Conservation (phyloP, 2,797 vertebrate species). For the Phoxinus dragarum region DNA sequence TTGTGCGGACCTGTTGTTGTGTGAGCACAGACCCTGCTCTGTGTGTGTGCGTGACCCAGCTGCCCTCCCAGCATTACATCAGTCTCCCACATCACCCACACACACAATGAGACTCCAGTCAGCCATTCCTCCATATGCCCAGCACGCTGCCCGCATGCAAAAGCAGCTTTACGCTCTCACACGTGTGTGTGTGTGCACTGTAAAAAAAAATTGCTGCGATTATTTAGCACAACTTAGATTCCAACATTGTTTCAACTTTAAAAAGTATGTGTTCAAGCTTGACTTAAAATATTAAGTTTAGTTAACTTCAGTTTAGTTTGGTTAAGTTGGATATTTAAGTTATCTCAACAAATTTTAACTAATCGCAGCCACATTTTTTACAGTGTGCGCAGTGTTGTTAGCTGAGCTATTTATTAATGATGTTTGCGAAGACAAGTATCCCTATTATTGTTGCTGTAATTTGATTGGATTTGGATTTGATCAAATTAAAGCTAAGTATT, state of each 20-base stretch:
- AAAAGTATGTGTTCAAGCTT: too few species aligned
- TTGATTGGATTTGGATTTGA: background rate
- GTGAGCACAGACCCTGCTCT: conserved; percentile 73
- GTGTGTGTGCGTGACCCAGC: conserved; percentile 68
- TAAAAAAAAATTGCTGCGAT: too few species aligned
- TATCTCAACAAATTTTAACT: too few species aligned
- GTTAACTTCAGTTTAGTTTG: too few species aligned
- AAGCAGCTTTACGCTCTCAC: conserved; percentile 54
- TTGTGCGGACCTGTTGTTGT: conserved; percentile 70
- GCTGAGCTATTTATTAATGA: background rate
- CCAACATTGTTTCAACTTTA: too few species aligned
- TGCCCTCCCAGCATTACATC: conserved; percentile 62
- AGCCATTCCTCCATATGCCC: conserved; percentile 60
- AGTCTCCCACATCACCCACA: conserved; percentile 59
- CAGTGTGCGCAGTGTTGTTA: conserved; percentile 33
- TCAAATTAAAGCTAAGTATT: background rate
- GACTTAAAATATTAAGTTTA: too few species aligned
- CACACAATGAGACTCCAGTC: conserved; percentile 64
- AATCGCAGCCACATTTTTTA: too few species aligned
- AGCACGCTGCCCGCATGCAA: conserved; percentile 56
- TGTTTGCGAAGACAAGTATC: background rate
- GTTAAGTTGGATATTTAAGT: too few species aligned
- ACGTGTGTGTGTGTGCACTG: conserved; percentile 22
- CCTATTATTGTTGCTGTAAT: background rate
- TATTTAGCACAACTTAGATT: too few species aligned